Percentiles rank a stretch among this genome's conserved stretches.
Conservation (phyloP, 35 echinoderm and acorn worm species). For the Diadema setosum region DNA sequence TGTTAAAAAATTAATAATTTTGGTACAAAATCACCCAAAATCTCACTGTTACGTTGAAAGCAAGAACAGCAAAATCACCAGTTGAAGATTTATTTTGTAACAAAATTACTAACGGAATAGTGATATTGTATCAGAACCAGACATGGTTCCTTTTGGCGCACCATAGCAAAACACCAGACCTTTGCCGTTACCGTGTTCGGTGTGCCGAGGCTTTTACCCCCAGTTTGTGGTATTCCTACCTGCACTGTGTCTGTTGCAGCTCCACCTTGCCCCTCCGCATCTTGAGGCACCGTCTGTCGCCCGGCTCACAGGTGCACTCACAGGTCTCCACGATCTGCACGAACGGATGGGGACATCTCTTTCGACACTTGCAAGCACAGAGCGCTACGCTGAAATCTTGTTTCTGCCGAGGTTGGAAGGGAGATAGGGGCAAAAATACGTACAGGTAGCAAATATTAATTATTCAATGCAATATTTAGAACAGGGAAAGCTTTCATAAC, state of each 20-base stretch:
- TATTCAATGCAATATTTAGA: not conserved
- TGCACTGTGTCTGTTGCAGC: not conserved
- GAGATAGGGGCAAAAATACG: not conserved
- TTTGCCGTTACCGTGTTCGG: not conserved
- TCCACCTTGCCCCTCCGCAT: not conserved
- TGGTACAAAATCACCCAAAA: too few species aligned
- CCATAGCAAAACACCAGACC: not conserved
- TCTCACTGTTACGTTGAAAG: too few species aligned
- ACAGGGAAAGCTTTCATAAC: too few species aligned
- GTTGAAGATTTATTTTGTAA: too few species aligned
- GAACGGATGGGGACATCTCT: conserved; percentile 3
- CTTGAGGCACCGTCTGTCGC: conserved; percentile 14
- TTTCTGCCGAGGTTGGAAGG: not conserved
- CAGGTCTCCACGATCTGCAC: conserved; percentile 19
- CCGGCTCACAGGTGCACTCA: not conserved
- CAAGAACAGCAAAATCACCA: too few species aligned
- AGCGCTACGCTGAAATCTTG: not conserved
- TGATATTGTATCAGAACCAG: too few species aligned
- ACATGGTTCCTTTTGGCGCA: too few species aligned
- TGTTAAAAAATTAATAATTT: too few species aligned
- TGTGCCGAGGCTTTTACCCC: too few species aligned
- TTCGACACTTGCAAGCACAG: conserved; percentile 13
- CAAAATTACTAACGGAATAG: not conserved
- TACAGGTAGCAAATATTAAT: not conserved
- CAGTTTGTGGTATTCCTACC: not conserved